Conservation (phyloP, 2,888 invertebrate genomes). For the Physocephala rufipes region DNA sequence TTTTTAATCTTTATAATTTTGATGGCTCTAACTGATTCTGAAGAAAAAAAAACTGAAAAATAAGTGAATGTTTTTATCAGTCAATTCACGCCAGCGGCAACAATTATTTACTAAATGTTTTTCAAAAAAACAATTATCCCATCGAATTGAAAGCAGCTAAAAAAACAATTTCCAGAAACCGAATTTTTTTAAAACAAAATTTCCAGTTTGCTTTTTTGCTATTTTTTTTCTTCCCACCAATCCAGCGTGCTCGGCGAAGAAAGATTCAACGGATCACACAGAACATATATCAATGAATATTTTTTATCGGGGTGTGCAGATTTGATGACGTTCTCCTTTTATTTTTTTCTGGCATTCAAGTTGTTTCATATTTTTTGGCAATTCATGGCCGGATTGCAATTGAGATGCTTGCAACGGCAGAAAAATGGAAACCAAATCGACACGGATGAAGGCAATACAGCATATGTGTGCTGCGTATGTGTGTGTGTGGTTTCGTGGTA, state of each 20-base stretch:
- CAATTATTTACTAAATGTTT: constrained; percentile 18
- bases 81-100: constrained; percentile 27
- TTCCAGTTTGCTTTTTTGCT: too few relatives aligned
- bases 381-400: constrained; percentile 1
- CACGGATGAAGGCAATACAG: not conserved
- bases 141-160: not conserved
- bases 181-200: not conserved
- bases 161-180: not conserved
- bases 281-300: too few relatives aligned
- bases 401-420: constrained; percentile 12
- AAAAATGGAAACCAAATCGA: not conserved
- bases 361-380: constrained; percentile 13
- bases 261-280: too few relatives aligned
- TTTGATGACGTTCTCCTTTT: not conserved
- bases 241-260: too few relatives aligned
- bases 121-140: constrained; percentile 7
- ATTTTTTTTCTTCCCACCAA: too few relatives aligned
- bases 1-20: too few relatives aligned
- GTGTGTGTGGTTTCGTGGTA: not conserved
- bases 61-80: constrained; percentile 15
- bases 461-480: not conserved
- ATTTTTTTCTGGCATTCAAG: not conserved
- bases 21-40: too few relatives aligned
- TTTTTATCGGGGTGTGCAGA: not conserved
- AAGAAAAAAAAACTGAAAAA: not conserved